These are phyloP conservation scores for Pipistrellus pygmaeus DNA, from an alignment of 2,797 vertebrate species.

Conservation along the genomic window DNA sequence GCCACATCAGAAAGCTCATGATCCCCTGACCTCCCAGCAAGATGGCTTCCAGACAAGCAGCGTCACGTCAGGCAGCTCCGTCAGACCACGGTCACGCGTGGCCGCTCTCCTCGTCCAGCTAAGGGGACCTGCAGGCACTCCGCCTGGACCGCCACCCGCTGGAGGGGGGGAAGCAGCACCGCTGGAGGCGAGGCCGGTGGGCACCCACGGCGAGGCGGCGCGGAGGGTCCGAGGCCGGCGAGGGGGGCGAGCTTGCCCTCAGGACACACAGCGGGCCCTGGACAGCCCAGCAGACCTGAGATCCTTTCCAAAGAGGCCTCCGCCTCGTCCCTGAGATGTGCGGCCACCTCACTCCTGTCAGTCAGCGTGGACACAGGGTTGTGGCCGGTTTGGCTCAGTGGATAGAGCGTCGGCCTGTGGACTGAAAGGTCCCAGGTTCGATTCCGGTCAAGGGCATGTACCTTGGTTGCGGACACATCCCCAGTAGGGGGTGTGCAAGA, in stretches of 20 bases:
- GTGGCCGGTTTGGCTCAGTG: no score
- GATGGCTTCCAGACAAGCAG: not conserved
- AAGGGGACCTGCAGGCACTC: not conserved
- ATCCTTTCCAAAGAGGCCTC: not conserved
- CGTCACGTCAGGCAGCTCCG: not conserved
- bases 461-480: no score
- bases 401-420: no score
- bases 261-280: not conserved
- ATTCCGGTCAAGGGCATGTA: no score
- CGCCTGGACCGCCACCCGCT: not conserved
- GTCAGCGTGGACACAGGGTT: not conserved
- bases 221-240: not conserved
- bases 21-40: not conserved
- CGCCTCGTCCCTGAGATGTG: fast-evolving
- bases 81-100: not conserved
- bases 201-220: fast-evolving
- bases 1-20: not conserved
- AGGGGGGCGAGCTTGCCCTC: not conserved
- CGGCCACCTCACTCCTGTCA: not conserved
- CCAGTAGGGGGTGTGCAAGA: no score
- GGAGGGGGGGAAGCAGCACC: not conserved
- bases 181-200: not conserved
- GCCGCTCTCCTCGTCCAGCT: not conserved
- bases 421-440: no score
- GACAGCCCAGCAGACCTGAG: not conserved